Evolutionary conservation across 2,888 invertebrate genomes (phyloP), one percentile per base, ranked within the genome.

Genomic region (Eupithecia inturbata): DNA sequence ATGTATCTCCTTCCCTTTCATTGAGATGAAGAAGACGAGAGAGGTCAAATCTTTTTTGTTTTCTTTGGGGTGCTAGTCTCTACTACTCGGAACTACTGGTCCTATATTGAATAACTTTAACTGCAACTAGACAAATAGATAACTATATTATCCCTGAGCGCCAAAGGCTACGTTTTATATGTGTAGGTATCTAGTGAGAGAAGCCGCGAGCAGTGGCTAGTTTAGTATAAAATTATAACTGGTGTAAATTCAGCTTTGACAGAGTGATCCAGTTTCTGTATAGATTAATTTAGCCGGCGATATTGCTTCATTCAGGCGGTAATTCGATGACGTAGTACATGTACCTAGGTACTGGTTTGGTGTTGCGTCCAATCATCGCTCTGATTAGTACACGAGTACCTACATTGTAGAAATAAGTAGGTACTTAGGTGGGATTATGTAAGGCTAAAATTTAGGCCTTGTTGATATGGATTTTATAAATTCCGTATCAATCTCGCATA

Each of bases 251-350:
- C 39, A 39, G 39, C 39, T 39, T 12, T 39, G 14, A 39, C 49
- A 49, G 41, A 41, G 19, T 49, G 41, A 16, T 53, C 53, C 53
- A 53, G 53, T 53, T 53, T 10, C 9, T 53, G 53, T 53, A 22
- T 22, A 57, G 26, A 57, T 57, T 57, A 57, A 57, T 57, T 57
- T 57, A 26, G 26, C 26, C 57, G 2, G 57, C 57, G 57, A 68
- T 72, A 68, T 77, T 70, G 53, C 63, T 66, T 66, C 64, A 71
- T 45, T 66, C 60, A 28, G 49, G 67, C 53, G 36, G 72, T 72
- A 77, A 74, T 75, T 72, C 60, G 66, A 74, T 70, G 68, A 76
- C 57, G 45, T 53, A 62, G 57, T 57, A 3, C 4, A 0, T 22
- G 4, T 53, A n/a, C n/a, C n/a, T n/a, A 22, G 22, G n/a, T 57